phyloP scores from a whole-genome alignment of 2,113 vertebrate species.

The Saguinus imperator region DNA sequence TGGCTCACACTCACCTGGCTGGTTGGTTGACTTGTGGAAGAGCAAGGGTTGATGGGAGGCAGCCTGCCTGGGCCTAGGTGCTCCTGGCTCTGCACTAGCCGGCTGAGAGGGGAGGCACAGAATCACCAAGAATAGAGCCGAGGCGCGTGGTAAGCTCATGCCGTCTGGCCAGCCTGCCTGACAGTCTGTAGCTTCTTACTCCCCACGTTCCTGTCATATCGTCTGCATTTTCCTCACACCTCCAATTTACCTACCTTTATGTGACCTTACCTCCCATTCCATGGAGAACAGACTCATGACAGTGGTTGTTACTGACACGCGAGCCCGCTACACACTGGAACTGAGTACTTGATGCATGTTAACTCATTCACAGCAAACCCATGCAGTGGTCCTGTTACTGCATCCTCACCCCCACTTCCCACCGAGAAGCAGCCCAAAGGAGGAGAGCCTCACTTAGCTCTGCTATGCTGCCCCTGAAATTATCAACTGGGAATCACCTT shows the following conservation, averaged over 20 bases:
- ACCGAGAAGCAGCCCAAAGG: fast-evolving
- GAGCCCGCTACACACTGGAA: fast-evolving
- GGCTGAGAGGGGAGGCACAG: background rate
- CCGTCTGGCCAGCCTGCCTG: background rate
- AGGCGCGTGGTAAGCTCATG: fast-evolving
- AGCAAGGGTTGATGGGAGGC: background rate
- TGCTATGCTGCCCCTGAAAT: background rate
- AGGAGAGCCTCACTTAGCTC: background rate
- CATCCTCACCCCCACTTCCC: background rate
- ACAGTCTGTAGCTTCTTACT: background rate
- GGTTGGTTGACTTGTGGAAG: background rate
- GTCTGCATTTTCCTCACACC: background rate
- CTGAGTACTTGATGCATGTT: background rate
- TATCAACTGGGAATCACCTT: background rate
- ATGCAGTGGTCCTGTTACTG: no score
- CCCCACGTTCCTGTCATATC: background rate
- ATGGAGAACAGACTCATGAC: background rate
- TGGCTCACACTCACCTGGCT: background rate
- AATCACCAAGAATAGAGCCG: background rate
- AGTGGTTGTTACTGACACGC: background rate
- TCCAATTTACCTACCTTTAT: background rate
- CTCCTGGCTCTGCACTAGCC: background rate
- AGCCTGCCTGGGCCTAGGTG: background rate
- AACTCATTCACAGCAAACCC: background rate
- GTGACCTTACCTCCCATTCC: background rate